Base-by-base conservation (phyloP, 1,140 invertebrate genomes). In the Saccostrea echinata region DNA sequence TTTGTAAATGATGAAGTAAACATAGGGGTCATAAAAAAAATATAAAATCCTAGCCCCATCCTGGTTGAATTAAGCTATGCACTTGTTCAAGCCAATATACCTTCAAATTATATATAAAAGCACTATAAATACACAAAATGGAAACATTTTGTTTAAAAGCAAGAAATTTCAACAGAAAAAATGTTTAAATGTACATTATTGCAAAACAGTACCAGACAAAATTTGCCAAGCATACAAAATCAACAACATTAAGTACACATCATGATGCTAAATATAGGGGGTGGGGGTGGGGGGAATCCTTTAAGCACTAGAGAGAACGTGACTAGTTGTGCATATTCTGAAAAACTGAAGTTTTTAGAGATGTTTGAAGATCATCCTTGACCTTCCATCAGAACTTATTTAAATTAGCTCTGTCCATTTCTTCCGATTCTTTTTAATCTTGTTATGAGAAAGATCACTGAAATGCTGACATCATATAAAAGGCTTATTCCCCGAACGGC, bases 261-360 rank as follows among this genome's bases (percentile, higher is more conserved):
- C 55, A 61, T 43, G n/a, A 61, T 61, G 55, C 55, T 61, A 61
- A 61, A 61, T n/a, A n/a, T n/a, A n/a, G n/a, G n/a, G n/a, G n/a
- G n/a, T n/a, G n/a, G n/a, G n/a, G n/a, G n/a, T n/a, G n/a, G n/a
- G n/a, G 21, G 4, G 21, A 6, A 61, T 61, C 55, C 3, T 21
- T 1, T 8, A 61, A 61, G 55, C 43, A 43, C 43, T 61, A 61
- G 16, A 6, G n/a, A 21, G n/a, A 6, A 61, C 16, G 21, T 61
- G 55, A 61, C 55, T 61, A 61, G 55, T 61, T 61, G 55, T 61
- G 18, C n/a, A 43, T 43, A 43, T 3, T 43, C 43, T 43, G 43
- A 43, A 43, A 43, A 43, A 43, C 6, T 43, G 43, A 43, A 43
- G 6, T 1, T 43, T 43, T 43, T 43, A 43, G 43, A 43, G 43